Evolutionary conservation across 2,797 vertebrate species (phyloP).

Genomic region (Pseudochaenichthys georgianus): DNA sequence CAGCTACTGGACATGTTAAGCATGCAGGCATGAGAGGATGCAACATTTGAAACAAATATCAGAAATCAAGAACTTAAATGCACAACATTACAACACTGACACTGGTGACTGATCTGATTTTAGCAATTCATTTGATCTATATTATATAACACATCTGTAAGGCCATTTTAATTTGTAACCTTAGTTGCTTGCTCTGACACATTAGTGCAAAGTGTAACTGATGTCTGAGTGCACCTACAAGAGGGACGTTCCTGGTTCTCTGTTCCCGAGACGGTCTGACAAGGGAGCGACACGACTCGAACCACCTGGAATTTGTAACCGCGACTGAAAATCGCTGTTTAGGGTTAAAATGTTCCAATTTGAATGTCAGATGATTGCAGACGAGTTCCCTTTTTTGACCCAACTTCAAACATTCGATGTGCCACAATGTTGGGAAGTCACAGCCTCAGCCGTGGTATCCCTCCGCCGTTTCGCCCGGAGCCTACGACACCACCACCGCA

Average conservation of each 20-base stretch:
- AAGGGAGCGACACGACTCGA: neutral
- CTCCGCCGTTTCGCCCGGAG: slow-evolving; percentile 21
- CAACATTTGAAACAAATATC: neutral
- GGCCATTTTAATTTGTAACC: neutral
- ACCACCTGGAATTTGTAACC: neutral
- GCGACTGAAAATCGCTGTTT: neutral
- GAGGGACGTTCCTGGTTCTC: neutral
- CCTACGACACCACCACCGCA: rapidly evolving
- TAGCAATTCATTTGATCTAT: neutral
- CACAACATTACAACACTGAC: neutral
- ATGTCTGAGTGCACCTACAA: neutral
- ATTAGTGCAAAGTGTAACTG: neutral
- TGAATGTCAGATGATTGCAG: neutral
- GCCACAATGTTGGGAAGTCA: neutral
- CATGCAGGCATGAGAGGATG: no score
- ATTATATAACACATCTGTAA: neutral
- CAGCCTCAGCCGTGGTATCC: slow-evolving; percentile 30
- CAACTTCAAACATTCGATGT: neutral
- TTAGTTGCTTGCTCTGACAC: neutral
- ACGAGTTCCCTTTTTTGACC: neutral
- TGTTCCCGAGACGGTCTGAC: neutral
- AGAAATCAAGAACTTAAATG: no score
- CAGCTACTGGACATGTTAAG: neutral
- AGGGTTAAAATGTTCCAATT: neutral
- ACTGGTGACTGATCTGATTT: neutral